These are phyloP conservation scores for Seira musarum DNA, from an alignment of 2,888 invertebrate species.

Conservation along the genomic window DNA sequence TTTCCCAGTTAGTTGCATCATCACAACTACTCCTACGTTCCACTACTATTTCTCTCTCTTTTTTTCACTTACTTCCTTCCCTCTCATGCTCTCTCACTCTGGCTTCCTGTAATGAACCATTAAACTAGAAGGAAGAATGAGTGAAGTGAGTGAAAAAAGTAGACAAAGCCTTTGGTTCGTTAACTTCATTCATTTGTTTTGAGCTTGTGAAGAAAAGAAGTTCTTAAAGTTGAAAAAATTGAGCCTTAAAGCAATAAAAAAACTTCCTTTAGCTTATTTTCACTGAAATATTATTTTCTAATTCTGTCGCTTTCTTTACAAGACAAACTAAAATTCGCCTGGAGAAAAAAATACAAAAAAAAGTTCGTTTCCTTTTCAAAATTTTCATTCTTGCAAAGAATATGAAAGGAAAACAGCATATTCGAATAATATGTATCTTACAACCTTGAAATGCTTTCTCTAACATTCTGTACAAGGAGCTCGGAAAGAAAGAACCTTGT, in stretches of 20 bases:
- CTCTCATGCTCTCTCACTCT: not conserved
- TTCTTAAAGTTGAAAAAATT: constrained; percentile 7
- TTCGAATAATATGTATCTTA: too few species aligned
- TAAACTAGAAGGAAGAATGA: constrained; percentile 7
- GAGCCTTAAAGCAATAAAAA: constrained; percentile 1
- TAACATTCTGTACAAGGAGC: too few species aligned
- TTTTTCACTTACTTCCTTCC: constrained; percentile 3
- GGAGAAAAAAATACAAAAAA: not conserved
- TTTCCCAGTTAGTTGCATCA: not conserved
- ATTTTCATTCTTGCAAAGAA: too few species aligned
- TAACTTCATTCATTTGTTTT: constrained; percentile 19
- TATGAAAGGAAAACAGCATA: too few species aligned
- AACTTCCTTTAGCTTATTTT: not conserved
- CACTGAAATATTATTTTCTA: constrained; percentile 12
- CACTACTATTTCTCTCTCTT: not conserved
- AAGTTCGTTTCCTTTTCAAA: too few species aligned
- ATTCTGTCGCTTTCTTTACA: not conserved
- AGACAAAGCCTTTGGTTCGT: constrained; percentile 16
- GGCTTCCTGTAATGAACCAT: constrained; percentile 20
- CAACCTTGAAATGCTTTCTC: not conserved
- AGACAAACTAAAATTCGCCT: not conserved
- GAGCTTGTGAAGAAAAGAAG: constrained; percentile 7
- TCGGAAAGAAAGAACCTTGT: too few species aligned
- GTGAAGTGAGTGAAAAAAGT: constrained; percentile 9
- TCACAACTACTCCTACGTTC: too few species aligned